Evolutionary conservation across 2,888 invertebrate species (phyloP).

Genomic region (Blastobasis adustella): DNA sequence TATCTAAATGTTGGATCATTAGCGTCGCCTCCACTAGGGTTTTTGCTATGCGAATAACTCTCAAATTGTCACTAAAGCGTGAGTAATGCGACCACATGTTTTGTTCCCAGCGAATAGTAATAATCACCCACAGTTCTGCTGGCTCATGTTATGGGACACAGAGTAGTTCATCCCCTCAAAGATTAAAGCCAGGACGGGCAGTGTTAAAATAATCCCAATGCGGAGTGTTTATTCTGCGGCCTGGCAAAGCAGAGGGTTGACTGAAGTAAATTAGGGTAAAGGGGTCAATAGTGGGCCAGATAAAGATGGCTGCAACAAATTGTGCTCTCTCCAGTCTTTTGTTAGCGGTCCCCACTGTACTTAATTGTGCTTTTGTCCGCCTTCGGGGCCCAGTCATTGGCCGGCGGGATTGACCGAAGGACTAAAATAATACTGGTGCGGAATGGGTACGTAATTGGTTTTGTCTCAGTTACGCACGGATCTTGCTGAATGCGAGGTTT

Average conservation of each 20-base stretch:
- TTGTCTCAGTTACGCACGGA: too few species aligned
- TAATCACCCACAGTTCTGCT: slow-evolving; percentile 30
- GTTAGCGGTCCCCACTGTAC: slow-evolving; percentile 66
- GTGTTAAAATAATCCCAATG: slow-evolving; percentile 12
- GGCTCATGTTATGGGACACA: slow-evolving; percentile 18
- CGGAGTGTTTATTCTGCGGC: not conserved
- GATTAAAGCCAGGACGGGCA: slow-evolving; percentile 12
- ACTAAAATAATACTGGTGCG: slow-evolving; percentile 38
- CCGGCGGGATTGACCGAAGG: slow-evolving; percentile 36
- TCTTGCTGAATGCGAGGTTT: too few species aligned
- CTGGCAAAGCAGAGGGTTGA: slow-evolving; percentile 31
- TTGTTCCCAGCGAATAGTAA: slow-evolving; percentile 63
- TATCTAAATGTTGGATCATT: slow-evolving; percentile 47
- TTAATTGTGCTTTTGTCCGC: slow-evolving; percentile 72
- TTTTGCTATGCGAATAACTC: slow-evolving; percentile 57
- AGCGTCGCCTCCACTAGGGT: slow-evolving; percentile 35
- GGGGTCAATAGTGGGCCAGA: slow-evolving; percentile 68
- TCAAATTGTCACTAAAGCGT: slow-evolving; percentile 65
- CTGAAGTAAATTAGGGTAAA: slow-evolving; percentile 66
- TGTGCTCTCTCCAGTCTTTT: slow-evolving; percentile 62
- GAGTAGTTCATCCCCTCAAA: slow-evolving; percentile 19
- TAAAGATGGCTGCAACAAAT: slow-evolving; percentile 74
- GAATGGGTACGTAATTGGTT: slow-evolving; percentile 8
- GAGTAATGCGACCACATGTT: slow-evolving; percentile 65
- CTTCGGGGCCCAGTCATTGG: slow-evolving; percentile 49